Percentiles rank a stretch among this genome's conserved stretches.
Evolutionary conservation across 2,113 vertebrate species (phyloP).

Genomic region (Ameiurus melas): DNA sequence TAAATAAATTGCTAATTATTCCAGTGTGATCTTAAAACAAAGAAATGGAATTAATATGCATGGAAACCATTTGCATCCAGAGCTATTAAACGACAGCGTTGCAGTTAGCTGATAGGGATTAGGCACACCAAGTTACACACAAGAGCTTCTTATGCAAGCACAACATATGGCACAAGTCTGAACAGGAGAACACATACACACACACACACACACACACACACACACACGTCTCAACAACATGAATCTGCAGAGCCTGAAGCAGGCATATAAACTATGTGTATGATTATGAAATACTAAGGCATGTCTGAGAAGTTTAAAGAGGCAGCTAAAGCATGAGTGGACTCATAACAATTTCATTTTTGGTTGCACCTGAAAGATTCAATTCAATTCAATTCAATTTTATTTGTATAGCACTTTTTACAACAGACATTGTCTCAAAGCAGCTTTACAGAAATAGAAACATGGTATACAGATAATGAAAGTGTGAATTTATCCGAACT

Average conservation of each 20-base stretch:
- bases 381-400: too few relatives aligned
- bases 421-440: too few relatives aligned
- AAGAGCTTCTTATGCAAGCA: too few relatives aligned
- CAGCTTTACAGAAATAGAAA: too few relatives aligned
- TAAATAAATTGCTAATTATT: background rate
- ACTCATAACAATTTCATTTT: background rate
- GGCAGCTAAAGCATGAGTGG: background rate
- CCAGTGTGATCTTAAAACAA: background rate
- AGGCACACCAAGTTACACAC: constrained; percentile 34
- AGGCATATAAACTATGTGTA: background rate
- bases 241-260: background rate
- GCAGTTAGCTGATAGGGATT: constrained; percentile 32
- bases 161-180: too few relatives aligned
- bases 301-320: constrained; percentile 13
- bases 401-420: too few relatives aligned
- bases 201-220: too few relatives aligned
- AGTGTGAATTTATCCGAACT: too few relatives aligned
- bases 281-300: constrained; percentile 22
- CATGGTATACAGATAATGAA: too few relatives aligned
- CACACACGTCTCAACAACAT: constrained; percentile 11
- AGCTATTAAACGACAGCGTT: constrained; percentile 7
- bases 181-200: too few relatives aligned
- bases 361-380: background rate
- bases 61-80: background rate
- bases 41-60: background rate